These are phyloP conservation scores for Meliscaeva auricollis DNA, from an alignment of 2,888 invertebrate genomes.

Conservation along the genomic window DNA sequence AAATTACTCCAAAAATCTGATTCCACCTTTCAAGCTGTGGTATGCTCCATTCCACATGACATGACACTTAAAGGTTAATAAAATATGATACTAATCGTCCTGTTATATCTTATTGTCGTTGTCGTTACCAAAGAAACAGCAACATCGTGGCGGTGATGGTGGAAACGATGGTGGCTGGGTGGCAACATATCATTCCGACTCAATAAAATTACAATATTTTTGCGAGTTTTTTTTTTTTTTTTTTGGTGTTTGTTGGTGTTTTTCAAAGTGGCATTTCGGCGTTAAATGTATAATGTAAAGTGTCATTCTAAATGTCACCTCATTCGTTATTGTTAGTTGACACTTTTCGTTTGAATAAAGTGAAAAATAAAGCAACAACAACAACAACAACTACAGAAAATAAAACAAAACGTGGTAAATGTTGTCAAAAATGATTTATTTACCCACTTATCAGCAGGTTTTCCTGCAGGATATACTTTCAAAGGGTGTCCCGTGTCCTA, in stretches of 20 bases:
- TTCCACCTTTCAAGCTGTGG: background rate
- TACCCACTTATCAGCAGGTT: slow-evolving; percentile 38
- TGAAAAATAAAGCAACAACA: background rate
- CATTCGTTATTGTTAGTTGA: slow-evolving; percentile 23
- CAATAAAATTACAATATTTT: slow-evolving; percentile 41
- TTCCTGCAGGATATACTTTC: slow-evolving; percentile 26
- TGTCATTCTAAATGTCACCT: slow-evolving; percentile 38
- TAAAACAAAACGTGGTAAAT: slow-evolving; percentile 17
- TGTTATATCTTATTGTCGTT: slow-evolving; percentile 23
- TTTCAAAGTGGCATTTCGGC: slow-evolving; percentile 15
- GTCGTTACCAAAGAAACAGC: background rate
- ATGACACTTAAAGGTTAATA: slow-evolving; percentile 11
- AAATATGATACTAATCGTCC: slow-evolving; percentile 32
- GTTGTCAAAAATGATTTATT: slow-evolving; percentile 46
- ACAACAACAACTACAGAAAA: slow-evolving; percentile 17
- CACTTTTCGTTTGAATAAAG: slow-evolving; percentile 36
- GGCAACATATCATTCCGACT: slow-evolving; percentile 7
- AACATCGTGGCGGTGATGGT: background rate
- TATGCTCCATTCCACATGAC: slow-evolving; percentile 31
- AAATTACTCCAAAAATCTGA: too few species aligned
- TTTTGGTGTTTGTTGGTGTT: background rate
- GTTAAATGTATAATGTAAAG: slow-evolving; percentile 21
- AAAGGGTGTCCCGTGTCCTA: background rate
- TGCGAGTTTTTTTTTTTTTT: background rate
- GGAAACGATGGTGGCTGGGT: background rate